Conservation (phyloP, 1,140 invertebrate genomes). For the Drosophila repleta region DNA sequence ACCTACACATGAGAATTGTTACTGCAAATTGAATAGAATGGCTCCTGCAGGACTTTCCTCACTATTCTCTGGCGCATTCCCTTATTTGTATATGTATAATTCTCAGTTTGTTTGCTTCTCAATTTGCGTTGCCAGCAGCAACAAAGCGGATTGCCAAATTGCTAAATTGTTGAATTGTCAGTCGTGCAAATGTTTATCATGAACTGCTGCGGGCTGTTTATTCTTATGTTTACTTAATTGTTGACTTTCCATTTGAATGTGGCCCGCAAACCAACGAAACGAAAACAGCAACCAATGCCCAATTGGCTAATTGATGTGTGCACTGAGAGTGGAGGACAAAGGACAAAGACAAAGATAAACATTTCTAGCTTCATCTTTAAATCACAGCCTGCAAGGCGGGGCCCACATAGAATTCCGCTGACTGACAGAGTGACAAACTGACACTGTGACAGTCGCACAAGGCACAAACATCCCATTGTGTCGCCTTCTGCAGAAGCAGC, state of each 20-base stretch:
- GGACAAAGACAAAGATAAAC: conserved; percentile 1
- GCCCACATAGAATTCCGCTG: conserved; percentile 37
- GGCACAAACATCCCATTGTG: conserved; percentile 22
- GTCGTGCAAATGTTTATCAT: conserved; percentile 31
- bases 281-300: conserved; percentile 3
- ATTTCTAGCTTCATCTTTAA: conserved; percentile 2
- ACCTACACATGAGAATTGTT: background rate
- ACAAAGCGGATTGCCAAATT: conserved; percentile 22
- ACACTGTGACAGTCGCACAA: conserved; percentile 12
- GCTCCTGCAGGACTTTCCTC: background rate
- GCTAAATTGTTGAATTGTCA: conserved; percentile 37
- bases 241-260: conserved; percentile 10
- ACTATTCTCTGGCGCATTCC: background rate
- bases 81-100: background rate
- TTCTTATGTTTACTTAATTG: conserved; percentile 25
- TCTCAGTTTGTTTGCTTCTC: conserved; percentile 20
- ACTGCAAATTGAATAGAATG: conserved; percentile 7
- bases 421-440: conserved; percentile 32
- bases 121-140: conserved; percentile 39
- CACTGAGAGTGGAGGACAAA: background rate
- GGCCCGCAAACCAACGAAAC: conserved; percentile 2
- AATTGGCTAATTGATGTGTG: conserved; percentile 45
- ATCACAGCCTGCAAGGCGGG: conserved; percentile 10
- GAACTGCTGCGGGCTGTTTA: conserved; percentile 38
- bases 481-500: conserved; percentile 2